Conservation (phyloP, 2,888 invertebrate species). For the Entomobrya multifasciata region DNA sequence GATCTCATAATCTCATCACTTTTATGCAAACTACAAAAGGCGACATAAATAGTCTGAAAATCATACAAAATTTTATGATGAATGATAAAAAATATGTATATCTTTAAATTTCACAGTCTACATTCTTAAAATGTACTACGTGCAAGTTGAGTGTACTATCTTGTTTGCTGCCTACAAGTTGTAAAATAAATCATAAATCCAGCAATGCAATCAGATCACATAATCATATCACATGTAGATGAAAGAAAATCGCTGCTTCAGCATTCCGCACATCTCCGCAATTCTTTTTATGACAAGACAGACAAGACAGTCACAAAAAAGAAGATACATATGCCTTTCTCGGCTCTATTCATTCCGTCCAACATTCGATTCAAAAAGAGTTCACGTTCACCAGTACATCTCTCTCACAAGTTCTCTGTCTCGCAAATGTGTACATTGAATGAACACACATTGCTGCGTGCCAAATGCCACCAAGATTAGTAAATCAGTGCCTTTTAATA, state of each 20-base stretch:
- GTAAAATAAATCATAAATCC: no score
- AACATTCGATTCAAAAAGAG: conserved; percentile 33
- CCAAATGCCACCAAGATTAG: not conserved
- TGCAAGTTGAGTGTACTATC: conserved; percentile 15
- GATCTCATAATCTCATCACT: no score
- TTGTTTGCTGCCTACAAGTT: no score
- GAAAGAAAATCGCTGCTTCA: conserved; percentile 6
- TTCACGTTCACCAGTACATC: conserved; percentile 27
- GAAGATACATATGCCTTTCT: no score
- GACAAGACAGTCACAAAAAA: no score
- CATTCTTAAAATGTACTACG: no score
- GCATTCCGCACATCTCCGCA: conserved; percentile 2
- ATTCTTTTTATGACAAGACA: conserved; percentile 1
- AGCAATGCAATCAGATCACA: not conserved
- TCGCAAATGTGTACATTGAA: not conserved
- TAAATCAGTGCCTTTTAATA: not conserved
- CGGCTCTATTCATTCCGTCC: no score
- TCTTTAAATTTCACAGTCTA: no score
- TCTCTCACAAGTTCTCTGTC: not conserved
- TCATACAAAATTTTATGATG: no score
- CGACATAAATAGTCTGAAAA: no score
- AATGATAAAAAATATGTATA: no score
- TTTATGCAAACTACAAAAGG: no score
- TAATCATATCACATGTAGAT: not conserved
- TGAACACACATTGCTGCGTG: not conserved